phyloP scores from a whole-genome alignment of 2,797 vertebrate genomes.

The Pipistrellus kuhlii region DNA sequence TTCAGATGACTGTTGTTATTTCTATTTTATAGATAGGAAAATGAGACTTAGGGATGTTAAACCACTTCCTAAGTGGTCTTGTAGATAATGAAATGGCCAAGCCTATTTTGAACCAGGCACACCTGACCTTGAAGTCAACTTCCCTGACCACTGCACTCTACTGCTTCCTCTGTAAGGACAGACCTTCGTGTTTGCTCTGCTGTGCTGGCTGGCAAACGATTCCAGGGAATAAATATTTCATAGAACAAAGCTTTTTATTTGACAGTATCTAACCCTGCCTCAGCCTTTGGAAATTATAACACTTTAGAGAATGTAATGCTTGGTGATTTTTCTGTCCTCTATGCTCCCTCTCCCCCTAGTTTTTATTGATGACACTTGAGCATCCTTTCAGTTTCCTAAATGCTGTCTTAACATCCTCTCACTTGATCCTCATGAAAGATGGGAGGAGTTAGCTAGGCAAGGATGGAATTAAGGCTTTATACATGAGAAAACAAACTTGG shows the following conservation, averaged over 20 bases:
- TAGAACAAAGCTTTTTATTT: background rate
- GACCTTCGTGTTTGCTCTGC: background rate
- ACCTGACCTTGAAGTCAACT: background rate
- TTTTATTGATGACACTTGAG: background rate
- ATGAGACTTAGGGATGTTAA: background rate
- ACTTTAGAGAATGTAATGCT: background rate
- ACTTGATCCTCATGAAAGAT: background rate
- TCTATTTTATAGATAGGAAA: background rate
- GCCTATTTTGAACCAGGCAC: background rate
- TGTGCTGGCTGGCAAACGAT: background rate
- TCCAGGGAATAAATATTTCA: constrained; percentile 21
- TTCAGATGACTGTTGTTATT: background rate
- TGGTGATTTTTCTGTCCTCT: background rate
- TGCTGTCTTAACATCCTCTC: background rate
- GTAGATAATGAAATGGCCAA: background rate
- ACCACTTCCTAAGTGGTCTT: background rate
- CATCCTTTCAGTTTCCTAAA: background rate
- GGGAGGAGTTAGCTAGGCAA: background rate
- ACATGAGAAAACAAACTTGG: background rate
- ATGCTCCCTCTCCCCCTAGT: background rate
- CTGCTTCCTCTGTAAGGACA: background rate
- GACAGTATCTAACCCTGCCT: background rate
- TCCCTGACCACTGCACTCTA: background rate
- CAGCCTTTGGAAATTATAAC: constrained; percentile 34
- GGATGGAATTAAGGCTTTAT: background rate